Evolutionary conservation across 2,113 vertebrate genomes (phyloP).

Genomic region (Heliornis fulica): DNA sequence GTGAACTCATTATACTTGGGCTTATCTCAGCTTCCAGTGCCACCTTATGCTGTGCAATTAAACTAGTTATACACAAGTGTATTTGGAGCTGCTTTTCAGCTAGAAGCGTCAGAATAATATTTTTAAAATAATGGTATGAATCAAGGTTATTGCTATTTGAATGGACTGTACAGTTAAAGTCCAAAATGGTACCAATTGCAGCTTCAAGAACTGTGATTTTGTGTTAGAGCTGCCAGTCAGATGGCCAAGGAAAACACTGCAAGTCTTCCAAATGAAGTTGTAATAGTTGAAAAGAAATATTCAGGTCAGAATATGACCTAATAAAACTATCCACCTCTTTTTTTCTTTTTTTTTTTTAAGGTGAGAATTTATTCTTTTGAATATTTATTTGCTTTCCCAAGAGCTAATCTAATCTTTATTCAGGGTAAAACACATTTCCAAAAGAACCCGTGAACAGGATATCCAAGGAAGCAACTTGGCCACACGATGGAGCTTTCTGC

Average conservation of each 20-base stretch:
- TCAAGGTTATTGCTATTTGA: not conserved
- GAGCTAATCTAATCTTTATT: not conserved
- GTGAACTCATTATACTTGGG: not conserved
- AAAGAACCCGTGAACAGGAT: accelerated
- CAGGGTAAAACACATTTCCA: accelerated
- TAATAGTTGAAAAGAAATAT: not conserved
- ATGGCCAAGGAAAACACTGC: not conserved
- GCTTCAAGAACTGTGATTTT: not conserved
- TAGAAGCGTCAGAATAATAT: not conserved
- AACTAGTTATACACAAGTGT: accelerated
- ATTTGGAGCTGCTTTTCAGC: not conserved
- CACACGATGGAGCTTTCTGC: conserved; percentile 33
- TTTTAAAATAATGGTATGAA: not conserved
- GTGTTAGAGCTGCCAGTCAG: not conserved
- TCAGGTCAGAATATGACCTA: not conserved
- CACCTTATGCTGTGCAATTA: not conserved
- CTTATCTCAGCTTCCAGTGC: not conserved
- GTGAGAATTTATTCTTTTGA: not conserved
- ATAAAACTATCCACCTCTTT: not conserved
- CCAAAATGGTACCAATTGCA: not conserved
- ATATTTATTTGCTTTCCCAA: not conserved
- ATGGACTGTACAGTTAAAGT: not conserved
- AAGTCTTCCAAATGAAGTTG: not conserved
- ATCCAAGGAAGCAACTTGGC: not conserved
- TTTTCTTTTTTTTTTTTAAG: not conserved